A percentile compares a stretch with the other conserved stretches of the same genome.
Conservation (phyloP, 2,797 vertebrate species). For the Pseudochaenichthys georgianus region DNA sequence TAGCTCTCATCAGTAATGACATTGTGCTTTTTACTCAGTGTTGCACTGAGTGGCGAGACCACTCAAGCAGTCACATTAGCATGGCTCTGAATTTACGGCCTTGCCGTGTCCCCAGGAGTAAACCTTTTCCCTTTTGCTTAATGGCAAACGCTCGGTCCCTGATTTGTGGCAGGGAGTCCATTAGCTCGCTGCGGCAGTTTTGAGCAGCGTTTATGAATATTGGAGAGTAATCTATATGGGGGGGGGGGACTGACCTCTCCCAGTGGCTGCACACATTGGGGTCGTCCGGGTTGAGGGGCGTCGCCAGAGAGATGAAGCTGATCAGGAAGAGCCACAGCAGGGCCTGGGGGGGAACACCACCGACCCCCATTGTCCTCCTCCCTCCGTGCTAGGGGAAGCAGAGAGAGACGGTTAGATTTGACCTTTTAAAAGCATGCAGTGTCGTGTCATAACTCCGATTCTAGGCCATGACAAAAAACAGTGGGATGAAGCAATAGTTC, state of each 20-base stretch:
- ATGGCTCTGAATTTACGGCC: constrained; percentile 64
- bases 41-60: constrained; percentile 38
- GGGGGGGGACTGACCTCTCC: constrained; percentile 89
- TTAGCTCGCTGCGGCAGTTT: constrained; percentile 49
- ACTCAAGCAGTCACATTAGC: constrained; percentile 59
- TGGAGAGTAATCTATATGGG: neutral
- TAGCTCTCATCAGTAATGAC: constrained; percentile 40
- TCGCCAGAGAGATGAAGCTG: constrained; percentile 66
- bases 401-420: constrained; percentile 7
- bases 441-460: neutral
- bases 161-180: constrained; percentile 65
- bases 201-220: constrained; percentile 16
- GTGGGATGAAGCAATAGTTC: no score
- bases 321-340: constrained; percentile 75
- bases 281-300: constrained; percentile 92
- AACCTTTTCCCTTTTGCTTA: constrained; percentile 58
- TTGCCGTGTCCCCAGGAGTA: constrained; percentile 35
- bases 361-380: constrained; percentile 79
- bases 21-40: constrained; percentile 43
- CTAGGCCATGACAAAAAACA: no score
- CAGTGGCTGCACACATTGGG: constrained; percentile 98
- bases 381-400: constrained; percentile 31
- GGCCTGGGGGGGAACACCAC: constrained; percentile 51
- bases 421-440: neutral
- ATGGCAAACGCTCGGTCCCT: constrained; percentile 51